A percentile compares a stretch with the other conserved stretches of the same genome.
Conservation (phyloP, 92 coral and sea anemone species). For the Muricea muricata region DNA sequence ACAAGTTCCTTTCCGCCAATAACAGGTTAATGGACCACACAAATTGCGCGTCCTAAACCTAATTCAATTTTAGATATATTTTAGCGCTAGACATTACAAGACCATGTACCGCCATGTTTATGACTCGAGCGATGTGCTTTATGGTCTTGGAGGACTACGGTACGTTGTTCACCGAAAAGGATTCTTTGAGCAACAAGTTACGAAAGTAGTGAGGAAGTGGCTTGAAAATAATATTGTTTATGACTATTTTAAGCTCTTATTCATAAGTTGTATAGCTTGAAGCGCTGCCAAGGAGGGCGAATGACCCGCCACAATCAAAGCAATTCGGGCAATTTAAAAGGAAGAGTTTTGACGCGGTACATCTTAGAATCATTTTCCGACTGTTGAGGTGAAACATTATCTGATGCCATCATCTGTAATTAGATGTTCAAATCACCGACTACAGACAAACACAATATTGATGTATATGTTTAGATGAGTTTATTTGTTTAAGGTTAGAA, state of each 20-base stretch:
- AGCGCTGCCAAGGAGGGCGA: slow-evolving; percentile 28
- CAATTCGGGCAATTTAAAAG: slow-evolving; percentile 24
- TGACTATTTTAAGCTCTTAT: slow-evolving; percentile 26
- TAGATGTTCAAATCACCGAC: slow-evolving; percentile 51
- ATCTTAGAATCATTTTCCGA: neutral
- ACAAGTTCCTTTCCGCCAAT: slow-evolving; percentile 18
- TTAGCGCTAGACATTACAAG: neutral
- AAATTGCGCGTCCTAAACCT: slow-evolving; percentile 1
- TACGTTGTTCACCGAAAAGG: neutral
- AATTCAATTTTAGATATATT: neutral
- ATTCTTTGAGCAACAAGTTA: neutral
- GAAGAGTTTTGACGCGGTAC: slow-evolving; percentile 10
- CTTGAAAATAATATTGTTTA: neutral
- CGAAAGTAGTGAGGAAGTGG: neutral
- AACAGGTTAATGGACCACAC: slow-evolving; percentile 42
- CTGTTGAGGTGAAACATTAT: slow-evolving; percentile 32
- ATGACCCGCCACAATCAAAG: slow-evolving; percentile 28
- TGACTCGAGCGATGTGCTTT: neutral
- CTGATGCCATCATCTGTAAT: slow-evolving; percentile 15
- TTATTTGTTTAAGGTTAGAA: slow-evolving; percentile 23
- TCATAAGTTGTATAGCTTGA: slow-evolving; percentile 19
- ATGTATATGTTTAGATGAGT: slow-evolving; percentile 30
- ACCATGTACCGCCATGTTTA: neutral
- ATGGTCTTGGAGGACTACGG: neutral
- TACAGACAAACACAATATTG: slow-evolving; percentile 47